phyloP scores from a whole-genome alignment of 2,113 vertebrate species.

The Pollimyrus isidori region DNA sequence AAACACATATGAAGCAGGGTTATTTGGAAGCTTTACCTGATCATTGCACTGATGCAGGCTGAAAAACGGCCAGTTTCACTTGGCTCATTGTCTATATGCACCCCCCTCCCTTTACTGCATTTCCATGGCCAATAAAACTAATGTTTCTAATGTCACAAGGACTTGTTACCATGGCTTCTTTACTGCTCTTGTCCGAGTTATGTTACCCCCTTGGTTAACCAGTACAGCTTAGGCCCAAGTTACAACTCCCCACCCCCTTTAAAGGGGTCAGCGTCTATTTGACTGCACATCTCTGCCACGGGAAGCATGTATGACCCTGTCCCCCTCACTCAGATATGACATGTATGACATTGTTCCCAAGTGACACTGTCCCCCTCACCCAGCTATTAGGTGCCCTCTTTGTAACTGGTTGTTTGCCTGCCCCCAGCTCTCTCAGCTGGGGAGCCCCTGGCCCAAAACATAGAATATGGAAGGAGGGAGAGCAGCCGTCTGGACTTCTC shows the following conservation, averaged over 20 bases:
- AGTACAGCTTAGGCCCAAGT: background rate
- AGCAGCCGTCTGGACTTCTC: conserved; percentile 23
- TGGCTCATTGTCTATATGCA: background rate
- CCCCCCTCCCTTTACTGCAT: background rate
- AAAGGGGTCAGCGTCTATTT: background rate
- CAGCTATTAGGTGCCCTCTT: background rate
- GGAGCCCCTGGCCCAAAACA: conserved; percentile 45
- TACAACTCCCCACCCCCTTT: background rate
- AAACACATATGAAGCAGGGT: background rate
- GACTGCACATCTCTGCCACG: background rate
- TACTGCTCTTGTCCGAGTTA: background rate
- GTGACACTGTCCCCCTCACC: background rate
- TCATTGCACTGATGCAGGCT: background rate
- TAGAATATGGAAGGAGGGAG: conserved; percentile 66
- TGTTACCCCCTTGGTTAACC: background rate
- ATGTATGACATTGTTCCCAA: background rate
- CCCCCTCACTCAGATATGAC: background rate
- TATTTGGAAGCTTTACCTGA: background rate
- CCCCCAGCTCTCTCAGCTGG: background rate
- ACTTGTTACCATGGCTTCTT: background rate
- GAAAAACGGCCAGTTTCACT: background rate
- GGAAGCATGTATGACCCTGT: background rate
- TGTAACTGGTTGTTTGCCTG: background rate
- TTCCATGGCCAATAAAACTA: background rate
- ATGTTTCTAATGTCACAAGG: background rate